Evolutionary conservation across 2,113 vertebrate species (phyloP).

Genomic region (Grantiella picta): DNA sequence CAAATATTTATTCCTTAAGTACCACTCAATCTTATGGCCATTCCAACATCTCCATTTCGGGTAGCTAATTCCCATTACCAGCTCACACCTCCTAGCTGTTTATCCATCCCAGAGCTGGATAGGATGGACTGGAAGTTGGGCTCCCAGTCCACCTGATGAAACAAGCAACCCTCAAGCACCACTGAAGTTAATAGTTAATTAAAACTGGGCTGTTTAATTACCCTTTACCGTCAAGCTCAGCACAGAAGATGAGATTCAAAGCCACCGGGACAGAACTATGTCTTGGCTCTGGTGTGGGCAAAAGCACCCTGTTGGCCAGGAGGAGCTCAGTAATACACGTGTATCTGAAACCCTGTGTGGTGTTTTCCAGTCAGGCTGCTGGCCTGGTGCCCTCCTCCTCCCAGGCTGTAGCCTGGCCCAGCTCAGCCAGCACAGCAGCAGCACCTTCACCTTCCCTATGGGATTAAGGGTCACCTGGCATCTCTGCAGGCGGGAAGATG

Average conservation of each 20-base stretch:
- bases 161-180: background rate
- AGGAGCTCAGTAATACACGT: accelerated
- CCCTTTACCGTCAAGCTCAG: background rate
- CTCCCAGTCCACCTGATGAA: background rate
- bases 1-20: background rate
- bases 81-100: background rate
- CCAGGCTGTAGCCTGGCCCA: background rate
- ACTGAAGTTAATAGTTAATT: background rate
- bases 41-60: background rate
- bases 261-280: background rate
- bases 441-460: background rate
- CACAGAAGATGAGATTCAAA: background rate
- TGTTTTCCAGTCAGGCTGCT: background rate
- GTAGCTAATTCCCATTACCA: background rate
- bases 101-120: background rate
- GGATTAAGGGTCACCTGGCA: background rate
- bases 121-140: background rate
- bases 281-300: background rate
- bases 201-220: background rate
- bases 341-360: accelerated
- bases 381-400: background rate
- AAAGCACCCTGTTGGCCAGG: background rate
- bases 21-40: background rate
- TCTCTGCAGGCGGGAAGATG: background rate
- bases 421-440: background rate